These are phyloP conservation scores for Zaprionus vittiger DNA, from an alignment of 1,140 invertebrate genomes.

Conservation along the genomic window DNA sequence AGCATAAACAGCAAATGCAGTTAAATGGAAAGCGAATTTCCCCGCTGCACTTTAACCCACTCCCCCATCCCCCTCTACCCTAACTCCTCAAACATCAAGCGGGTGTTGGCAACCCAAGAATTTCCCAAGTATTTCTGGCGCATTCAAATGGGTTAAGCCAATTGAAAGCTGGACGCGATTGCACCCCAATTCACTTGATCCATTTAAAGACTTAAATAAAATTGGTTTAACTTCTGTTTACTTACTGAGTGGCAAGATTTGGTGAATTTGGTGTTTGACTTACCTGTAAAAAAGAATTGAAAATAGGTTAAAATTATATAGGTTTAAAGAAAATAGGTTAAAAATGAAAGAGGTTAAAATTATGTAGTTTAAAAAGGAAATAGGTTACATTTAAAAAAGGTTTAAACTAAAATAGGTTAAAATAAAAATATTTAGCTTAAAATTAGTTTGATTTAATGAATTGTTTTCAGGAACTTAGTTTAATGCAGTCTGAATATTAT, in stretches of 20 bases:
- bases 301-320: neutral
- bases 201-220: conserved; percentile 1
- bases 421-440: too few relatives aligned
- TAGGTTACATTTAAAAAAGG: too few relatives aligned
- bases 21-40: conserved; percentile 13
- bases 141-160: conserved; percentile 1
- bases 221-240: neutral
- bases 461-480: too few relatives aligned
- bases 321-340: too few relatives aligned
- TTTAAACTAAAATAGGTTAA: too few relatives aligned
- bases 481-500: neutral
- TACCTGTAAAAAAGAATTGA: neutral
- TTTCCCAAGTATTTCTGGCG: neutral
- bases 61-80: neutral
- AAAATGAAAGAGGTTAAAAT: too few relatives aligned
- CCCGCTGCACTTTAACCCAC: neutral
- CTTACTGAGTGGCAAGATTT: neutral
- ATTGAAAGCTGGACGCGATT: neutral
- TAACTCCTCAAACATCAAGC: neutral
- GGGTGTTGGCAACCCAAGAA: neutral
- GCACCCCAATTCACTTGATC: neutral
- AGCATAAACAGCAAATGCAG: conserved; percentile 34
- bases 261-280: neutral
- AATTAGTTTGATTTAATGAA: too few relatives aligned
- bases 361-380: too few relatives aligned